Percentiles rank a stretch among this genome's conserved stretches.
phyloP scores from a whole-genome alignment of 2,797 vertebrate species.

The Microcaecilia unicolor region DNA sequence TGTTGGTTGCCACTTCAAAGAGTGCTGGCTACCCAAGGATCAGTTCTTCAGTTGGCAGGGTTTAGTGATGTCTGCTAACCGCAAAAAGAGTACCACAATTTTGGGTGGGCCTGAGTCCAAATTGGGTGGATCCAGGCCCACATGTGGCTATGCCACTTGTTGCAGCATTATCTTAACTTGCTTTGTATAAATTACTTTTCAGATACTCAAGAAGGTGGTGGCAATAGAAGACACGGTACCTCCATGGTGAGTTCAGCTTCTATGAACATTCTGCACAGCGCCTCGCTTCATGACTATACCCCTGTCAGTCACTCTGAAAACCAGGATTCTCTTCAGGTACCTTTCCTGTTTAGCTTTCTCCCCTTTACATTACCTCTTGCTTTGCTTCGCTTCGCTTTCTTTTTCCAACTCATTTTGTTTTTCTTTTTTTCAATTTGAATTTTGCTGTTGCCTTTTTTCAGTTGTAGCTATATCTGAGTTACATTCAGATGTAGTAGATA shows the following conservation, averaged over 20 bases:
- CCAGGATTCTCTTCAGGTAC: slow-evolving; percentile 65
- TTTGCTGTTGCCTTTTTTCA: no score
- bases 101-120: no score
- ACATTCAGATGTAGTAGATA: no score
- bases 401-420: not conserved
- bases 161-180: no score
- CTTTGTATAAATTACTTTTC: slow-evolving; percentile 19
- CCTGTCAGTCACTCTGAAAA: slow-evolving; percentile 61
- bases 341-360: slow-evolving; percentile 6
- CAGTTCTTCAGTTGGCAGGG: no score
- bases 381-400: slow-evolving; percentile 22
- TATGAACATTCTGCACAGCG: slow-evolving; percentile 60
- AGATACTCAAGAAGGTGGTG: slow-evolving; percentile 75
- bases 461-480: no score
- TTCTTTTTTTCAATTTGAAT: slow-evolving; percentile 1
- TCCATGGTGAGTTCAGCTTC: slow-evolving; percentile 77
- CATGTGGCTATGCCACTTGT: no score
- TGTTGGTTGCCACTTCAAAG: no score
- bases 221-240: slow-evolving; percentile 66
- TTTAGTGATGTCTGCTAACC: no score
- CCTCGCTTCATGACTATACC: slow-evolving; percentile 54
- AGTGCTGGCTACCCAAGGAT: no score
- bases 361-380: slow-evolving; percentile 19
- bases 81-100: no score
- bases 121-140: no score